These are phyloP conservation scores for Periphyllus acericola DNA, from an alignment of 2,888 invertebrate species.

Conservation along the genomic window DNA sequence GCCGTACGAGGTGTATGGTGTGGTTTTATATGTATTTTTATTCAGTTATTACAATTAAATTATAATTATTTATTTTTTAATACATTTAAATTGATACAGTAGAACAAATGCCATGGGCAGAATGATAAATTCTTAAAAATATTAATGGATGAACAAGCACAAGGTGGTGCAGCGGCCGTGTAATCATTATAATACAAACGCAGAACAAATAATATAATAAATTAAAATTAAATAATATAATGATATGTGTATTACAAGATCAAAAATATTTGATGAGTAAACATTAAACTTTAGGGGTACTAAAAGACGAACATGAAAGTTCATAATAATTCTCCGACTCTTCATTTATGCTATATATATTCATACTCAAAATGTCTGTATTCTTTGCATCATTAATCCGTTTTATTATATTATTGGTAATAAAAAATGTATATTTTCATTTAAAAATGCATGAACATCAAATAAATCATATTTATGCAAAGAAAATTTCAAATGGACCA, in stretches of 20 bases:
- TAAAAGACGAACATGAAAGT: neutral
- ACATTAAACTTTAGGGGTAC: neutral
- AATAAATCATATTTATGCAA: neutral
- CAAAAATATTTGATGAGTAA: neutral
- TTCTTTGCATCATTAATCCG: neutral
- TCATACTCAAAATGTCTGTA: neutral
- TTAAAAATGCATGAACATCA: neutral
- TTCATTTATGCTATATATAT: neutral
- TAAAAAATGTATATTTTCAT: neutral
- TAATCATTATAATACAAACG: slow-evolving; percentile 15
- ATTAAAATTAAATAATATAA: too few species aligned
- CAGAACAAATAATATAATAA: too few species aligned
- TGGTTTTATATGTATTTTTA: neutral
- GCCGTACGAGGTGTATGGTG: neutral
- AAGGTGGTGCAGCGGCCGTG: neutral
- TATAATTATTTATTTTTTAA: neutral
- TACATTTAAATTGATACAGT: neutral
- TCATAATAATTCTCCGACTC: neutral
- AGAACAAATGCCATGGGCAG: too few species aligned
- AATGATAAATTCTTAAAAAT: neutral
- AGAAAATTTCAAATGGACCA: neutral
- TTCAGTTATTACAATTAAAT: neutral
- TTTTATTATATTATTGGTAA: neutral
- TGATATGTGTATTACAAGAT: slow-evolving; percentile 3
- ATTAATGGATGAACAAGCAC: slow-evolving; percentile 26